Evolutionary conservation across 2,113 vertebrate genomes (phyloP), one percentile per base, ranked within the genome.

Genomic region (Elgaria multicarinata): DNA sequence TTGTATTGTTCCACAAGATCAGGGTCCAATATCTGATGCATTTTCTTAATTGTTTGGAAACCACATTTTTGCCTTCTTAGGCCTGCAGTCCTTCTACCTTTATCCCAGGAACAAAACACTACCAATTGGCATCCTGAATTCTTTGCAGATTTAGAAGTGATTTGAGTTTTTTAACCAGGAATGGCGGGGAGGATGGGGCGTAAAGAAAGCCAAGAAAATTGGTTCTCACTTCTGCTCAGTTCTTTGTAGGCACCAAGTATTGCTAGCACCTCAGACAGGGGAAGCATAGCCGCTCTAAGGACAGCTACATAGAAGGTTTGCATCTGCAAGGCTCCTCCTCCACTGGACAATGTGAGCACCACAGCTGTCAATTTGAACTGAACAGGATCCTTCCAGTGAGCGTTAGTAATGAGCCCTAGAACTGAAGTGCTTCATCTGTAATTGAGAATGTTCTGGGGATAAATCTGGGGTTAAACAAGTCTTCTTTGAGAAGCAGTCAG

Each of bases 21-120:
- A 46, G 33, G 44, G 79, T 50, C 26, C 14, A 55, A 33, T 71
- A 78, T 0, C 0, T 74, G 42, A 0, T 0, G 0, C 0, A 0
- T 6, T 90, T 83, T 62, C 31, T 28, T 20, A 16, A 75, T 0
- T 82, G 36, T 85, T 14, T 31, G 20, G 83, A 58, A 44, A 22
- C 1, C 0, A 5, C 10, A 9, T 6, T 31, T 6, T 77, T 8
- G 26, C 10, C 18, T 69, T 44, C 36, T 85, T 3, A 9, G 1
- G 62, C 74, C 53, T 42, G 16, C 71, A 0, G 0, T 3, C 42
- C 50, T 42, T 33, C 66, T 26, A 16, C 36, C 4, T 87, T 42
- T 72, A 22, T 2, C 9, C 24, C 6, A 5, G 80, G 31, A 53
- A 33, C 26, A 58, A 53, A 44, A 58, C 62, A 6, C 24, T 50